These are phyloP conservation scores for Hippocampus guttulatus DNA, from an alignment of 2,113 vertebrate genomes.

Conservation along the genomic window DNA sequence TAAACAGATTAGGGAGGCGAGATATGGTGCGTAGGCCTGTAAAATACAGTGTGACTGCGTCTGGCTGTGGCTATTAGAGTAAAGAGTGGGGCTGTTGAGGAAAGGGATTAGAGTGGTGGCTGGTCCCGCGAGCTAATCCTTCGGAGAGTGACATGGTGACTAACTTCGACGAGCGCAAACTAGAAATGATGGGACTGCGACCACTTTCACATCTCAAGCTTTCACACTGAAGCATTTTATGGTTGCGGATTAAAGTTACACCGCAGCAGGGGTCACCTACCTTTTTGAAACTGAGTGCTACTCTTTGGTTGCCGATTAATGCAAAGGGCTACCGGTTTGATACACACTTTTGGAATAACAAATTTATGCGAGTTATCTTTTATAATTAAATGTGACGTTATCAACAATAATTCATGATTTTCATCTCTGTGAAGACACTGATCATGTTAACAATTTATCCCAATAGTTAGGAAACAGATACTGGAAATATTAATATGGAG, in stretches of 20 bases:
- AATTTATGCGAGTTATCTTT: too few relatives aligned
- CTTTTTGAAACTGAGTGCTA: too few relatives aligned
- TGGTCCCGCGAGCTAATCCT: slow-evolving; percentile 51
- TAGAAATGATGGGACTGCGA: slow-evolving; percentile 6
- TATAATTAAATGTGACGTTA: too few relatives aligned
- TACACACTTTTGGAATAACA: too few relatives aligned
- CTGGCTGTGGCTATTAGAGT: slow-evolving; percentile 24
- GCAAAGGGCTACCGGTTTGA: too few relatives aligned
- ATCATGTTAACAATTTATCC: too few relatives aligned
- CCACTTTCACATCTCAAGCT: slow-evolving; percentile 5
- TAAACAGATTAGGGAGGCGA: slow-evolving; percentile 52
- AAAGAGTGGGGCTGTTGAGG: slow-evolving; percentile 46
- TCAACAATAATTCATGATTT: too few relatives aligned
- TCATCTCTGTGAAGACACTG: too few relatives aligned
- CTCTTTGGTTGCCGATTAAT: too few relatives aligned
- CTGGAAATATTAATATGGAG: too few relatives aligned
- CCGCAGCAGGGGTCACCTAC: neutral
- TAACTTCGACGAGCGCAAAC: slow-evolving; percentile 42
- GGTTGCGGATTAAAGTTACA: neutral
- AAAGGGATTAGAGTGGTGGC: slow-evolving; percentile 53
- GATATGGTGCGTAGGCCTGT: slow-evolving; percentile 28
- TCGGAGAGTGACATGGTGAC: slow-evolving; percentile 49
- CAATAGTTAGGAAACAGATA: too few relatives aligned
- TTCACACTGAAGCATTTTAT: slow-evolving; percentile 3
- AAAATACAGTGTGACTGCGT: slow-evolving; percentile 13